Evolutionary conservation across 2,888 invertebrate genomes (phyloP).

Genomic region (Apoda limacodes): DNA sequence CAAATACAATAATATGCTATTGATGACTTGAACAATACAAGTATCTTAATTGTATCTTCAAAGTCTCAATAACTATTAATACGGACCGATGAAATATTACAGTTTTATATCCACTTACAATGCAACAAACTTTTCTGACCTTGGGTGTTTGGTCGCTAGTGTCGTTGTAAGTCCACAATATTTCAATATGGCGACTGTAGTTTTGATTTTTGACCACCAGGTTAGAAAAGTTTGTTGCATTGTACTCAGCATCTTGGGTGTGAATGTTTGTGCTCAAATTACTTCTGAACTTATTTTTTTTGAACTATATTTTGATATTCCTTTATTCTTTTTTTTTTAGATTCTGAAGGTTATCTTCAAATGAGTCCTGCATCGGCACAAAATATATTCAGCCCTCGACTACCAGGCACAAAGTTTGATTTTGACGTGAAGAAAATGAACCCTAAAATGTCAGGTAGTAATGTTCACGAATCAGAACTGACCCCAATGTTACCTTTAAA

Average conservation of each 20-base stretch:
- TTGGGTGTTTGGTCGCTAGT: too few relatives aligned
- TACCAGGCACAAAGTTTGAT: constrained; percentile 53
- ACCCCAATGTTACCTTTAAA: constrained; percentile 66
- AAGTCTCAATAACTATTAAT: too few relatives aligned
- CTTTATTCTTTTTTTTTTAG: constrained; percentile 31
- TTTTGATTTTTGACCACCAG: too few relatives aligned
- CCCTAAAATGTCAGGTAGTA: constrained; percentile 31
- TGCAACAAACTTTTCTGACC: too few relatives aligned
- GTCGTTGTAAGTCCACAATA: too few relatives aligned
- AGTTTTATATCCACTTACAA: too few relatives aligned
- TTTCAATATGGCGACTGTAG: too few relatives aligned
- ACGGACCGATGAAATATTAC: too few relatives aligned
- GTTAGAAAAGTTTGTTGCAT: too few relatives aligned
- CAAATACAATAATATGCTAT: too few relatives aligned
- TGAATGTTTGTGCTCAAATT: background rate
- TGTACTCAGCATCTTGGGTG: background rate
- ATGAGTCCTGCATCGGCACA: constrained; percentile 66
- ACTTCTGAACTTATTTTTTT: constrained; percentile 4
- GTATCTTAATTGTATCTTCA: too few relatives aligned
- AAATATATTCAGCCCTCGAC: constrained; percentile 69
- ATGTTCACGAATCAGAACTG: constrained; percentile 48
- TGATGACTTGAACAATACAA: too few relatives aligned
- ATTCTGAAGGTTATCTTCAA: constrained; percentile 70
- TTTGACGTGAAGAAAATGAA: constrained; percentile 55
- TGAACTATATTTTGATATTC: constrained; percentile 7